Evolutionary conservation across 2,888 invertebrate genomes (phyloP).

Genomic region (Temnothorax unifasciatus): DNA sequence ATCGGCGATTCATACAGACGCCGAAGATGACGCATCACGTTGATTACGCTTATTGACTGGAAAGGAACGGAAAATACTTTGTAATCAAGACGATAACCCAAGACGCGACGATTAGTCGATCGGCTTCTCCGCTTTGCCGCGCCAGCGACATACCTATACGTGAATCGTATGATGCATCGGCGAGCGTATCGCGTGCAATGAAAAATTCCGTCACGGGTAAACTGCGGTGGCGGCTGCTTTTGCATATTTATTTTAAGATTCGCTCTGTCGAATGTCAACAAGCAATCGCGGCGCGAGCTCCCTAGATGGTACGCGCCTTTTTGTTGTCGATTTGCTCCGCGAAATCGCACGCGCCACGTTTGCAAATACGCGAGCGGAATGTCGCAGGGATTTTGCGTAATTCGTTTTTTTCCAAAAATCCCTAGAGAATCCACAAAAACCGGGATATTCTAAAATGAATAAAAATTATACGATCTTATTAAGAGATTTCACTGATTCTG

Average conservation of each 20-base stretch:
- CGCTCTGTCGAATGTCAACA: background rate
- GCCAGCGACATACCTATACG: background rate
- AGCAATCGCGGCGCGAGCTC: background rate
- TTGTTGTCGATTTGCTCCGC: slow-evolving; percentile 9
- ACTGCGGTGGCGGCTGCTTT: background rate
- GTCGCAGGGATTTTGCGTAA: too few relatives aligned
- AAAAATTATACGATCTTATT: too few relatives aligned
- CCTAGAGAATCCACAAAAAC: too few relatives aligned
- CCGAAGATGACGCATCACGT: slow-evolving; percentile 13
- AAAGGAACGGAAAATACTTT: slow-evolving; percentile 50
- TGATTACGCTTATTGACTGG: slow-evolving; percentile 47
- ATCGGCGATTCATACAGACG: slow-evolving; percentile 3
- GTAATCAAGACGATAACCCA: slow-evolving; percentile 56
- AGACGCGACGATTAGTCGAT: slow-evolving; percentile 22
- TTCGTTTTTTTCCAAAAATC: too few relatives aligned
- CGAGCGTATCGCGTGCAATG: background rate
- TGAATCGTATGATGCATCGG: slow-evolving; percentile 8
- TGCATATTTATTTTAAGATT: slow-evolving; percentile 18
- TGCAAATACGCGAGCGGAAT: slow-evolving; percentile 3
- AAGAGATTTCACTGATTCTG: too few relatives aligned
- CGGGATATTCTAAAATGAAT: too few relatives aligned
- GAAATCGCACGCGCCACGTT: slow-evolving; percentile 13
- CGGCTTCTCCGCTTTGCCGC: background rate
- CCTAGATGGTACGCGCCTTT: background rate
- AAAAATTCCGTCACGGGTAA: slow-evolving; percentile 5